Base-by-base conservation (phyloP, 2,113 vertebrate species). In the Turdus rufiventris region DNA sequence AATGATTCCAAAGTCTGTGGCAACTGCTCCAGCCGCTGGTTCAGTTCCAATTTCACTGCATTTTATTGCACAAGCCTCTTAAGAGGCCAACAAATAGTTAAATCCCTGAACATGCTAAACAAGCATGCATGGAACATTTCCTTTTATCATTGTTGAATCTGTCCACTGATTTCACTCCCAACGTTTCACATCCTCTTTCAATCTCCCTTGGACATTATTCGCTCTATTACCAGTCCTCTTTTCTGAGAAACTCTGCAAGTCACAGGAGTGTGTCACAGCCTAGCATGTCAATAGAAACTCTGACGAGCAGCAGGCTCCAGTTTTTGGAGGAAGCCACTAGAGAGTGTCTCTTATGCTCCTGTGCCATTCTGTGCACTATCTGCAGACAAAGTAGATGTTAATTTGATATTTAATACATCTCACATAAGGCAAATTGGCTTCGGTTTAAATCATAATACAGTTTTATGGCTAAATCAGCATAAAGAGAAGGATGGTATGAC, bases 171-270 rank as follows among this genome's bases (percentile, higher is more conserved):
- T 96, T 76, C 31, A 45, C 50, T 79, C 31, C 62, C 34, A 5
- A 87, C 91, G 47, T 93, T 95, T 80, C 84, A 68, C 67, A 93
- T 72, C 53, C 36, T 83, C 67, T 65, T 85, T 73, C 75, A 83
- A 47, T 92, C 47, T 91, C 50, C 77, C 65, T 66, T 36, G 73
- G 67, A 85, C 42, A 34, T 87, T 77, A 67, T 70, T 81, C 0
- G 5, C 56, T 87, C 56, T 91, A 67, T 78, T 75, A 63, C 50
- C 56, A 81, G 56, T 14, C 33, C 34, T 68, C 24, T 92, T 92
- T 83, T 34, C 73, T 75, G 48, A 81, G 29, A 31, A 92, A 40
- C 36, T 60, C 73, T 87, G 61, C 77, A 72, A 80, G 82, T 72
- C 60, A 70, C 29, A 57, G 15, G 34, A 42, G 8, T 42, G 12